Evolutionary conservation across 2,797 vertebrate genomes (phyloP), one percentile per base, ranked within the genome.

Genomic region (Notolabrus celidotus): DNA sequence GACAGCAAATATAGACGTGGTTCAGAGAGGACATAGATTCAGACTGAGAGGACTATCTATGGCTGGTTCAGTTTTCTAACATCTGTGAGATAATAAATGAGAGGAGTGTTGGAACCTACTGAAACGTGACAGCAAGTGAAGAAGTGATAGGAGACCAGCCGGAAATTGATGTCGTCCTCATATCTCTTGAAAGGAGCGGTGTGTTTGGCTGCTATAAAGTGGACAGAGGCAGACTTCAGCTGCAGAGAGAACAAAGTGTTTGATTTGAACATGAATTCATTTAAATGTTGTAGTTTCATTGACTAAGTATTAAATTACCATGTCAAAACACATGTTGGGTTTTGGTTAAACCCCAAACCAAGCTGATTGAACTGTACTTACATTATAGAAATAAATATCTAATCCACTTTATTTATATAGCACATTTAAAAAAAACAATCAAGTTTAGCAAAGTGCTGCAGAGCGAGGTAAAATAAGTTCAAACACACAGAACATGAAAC

Each of bases 191-290:
- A 61, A 16, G 92, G 91, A 3, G 79, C 80, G 5, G 79, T 91
- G 82, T 95, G 94, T 79, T 93, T 92, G 52, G 94, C 94, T 42
- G 89, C 43, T 53, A 95, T 95, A 20, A 95, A 95, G 86, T 95
- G 94, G 57, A 86, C 65, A 0, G 90, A 92, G 29, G 93, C 90
- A 19, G 94, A 92, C 71, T 89, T 85, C 43, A 95, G 82, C 94
- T 95, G 61, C 3, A 54, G 43, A 67, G 12, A 65, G 8, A 68
- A 3, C 22, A 53, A 65, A 50, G 73, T 7, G 11, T 20, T 27
- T 42, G 22, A 36, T 59, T 31, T 19, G 5, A 10, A 11, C 53
- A 7, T 52, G 10, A 25, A 33, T 22, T 27, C 0, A 57, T 34
- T 39, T n/a, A 8, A 7, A 10, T 20, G 2, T 38, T n/a, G 8